Conservation (phyloP, 2,888 invertebrate genomes). For the Coelopa pilipes region DNA sequence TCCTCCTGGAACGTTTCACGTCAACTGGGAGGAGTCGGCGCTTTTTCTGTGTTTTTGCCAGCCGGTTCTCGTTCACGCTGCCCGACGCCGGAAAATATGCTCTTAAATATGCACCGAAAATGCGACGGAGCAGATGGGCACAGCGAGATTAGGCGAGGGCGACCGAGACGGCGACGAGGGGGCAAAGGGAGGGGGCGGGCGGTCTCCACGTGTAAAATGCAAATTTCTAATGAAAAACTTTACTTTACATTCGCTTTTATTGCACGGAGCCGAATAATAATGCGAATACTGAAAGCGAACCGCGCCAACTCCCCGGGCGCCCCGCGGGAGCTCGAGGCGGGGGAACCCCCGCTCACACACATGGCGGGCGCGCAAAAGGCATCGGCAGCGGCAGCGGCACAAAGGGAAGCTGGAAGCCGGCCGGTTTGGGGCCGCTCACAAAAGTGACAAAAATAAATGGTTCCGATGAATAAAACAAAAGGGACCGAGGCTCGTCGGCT, state of each 20-base stretch:
- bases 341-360: slow-evolving; percentile 1
- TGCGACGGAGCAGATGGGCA: too few species aligned
- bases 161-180: not conserved
- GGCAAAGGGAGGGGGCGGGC: not conserved
- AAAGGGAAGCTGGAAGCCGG: not conserved
- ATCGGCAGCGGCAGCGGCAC: slow-evolving; percentile 1
- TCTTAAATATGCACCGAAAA: not conserved
- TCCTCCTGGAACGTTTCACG: too few species aligned
- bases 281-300: slow-evolving; percentile 8
- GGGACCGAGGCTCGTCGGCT: too few species aligned
- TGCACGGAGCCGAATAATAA: slow-evolving; percentile 19
- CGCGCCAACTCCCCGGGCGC: too few species aligned
- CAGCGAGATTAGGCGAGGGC: too few species aligned
- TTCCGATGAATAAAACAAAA: not conserved
- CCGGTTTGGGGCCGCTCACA: not conserved
- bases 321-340: too few species aligned
- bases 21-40: not conserved
- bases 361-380: slow-evolving; percentile 1
- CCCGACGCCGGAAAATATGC: slow-evolving; percentile 5
- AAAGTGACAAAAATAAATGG: slow-evolving; percentile 17
- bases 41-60: not conserved
- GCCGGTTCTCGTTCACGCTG: not conserved
- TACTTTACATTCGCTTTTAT: slow-evolving; percentile 22
- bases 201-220: slow-evolving; percentile 17
- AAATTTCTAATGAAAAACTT: slow-evolving; percentile 29